These are phyloP conservation scores for Chelonus insularis DNA, from an alignment of 1,140 invertebrate species.

Conservation along the genomic window DNA sequence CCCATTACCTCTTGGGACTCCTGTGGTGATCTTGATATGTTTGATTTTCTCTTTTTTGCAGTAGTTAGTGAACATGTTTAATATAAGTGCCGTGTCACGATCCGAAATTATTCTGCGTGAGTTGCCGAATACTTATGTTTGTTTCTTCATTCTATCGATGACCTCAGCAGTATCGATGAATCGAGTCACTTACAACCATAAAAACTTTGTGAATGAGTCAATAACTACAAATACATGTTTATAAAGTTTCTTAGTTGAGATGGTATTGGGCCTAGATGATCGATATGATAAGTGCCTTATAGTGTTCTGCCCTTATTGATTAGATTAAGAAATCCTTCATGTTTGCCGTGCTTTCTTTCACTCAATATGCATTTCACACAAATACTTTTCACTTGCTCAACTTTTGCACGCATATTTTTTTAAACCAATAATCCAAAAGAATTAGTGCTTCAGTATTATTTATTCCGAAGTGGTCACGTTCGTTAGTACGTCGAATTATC, in stretches of 20 bases:
- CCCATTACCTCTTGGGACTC: constrained; percentile 25
- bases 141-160: constrained; percentile 24
- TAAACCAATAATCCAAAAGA: constrained; percentile 44
- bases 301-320: constrained; percentile 39
- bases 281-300: constrained; percentile 40
- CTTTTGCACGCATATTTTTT: constrained; percentile 35
- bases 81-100: constrained; percentile 26
- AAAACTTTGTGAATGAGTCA: constrained; percentile 39
- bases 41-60: constrained; percentile 24
- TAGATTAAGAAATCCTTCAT: constrained; percentile 46
- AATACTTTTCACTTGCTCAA: constrained; percentile 38
- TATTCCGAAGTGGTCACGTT: constrained; percentile 19
- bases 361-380: constrained; percentile 51
- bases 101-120: constrained; percentile 35
- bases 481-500: constrained; percentile 5
- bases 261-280: constrained; percentile 41
- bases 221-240: constrained; percentile 34
- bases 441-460: constrained; percentile 50
- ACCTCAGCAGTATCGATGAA: constrained; percentile 26
- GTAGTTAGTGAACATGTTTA: constrained; percentile 26
- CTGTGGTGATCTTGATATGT: constrained; percentile 19
- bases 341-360: constrained; percentile 49
- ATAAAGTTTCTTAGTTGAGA: constrained; percentile 27
- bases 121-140: constrained; percentile 41
- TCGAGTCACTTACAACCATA: constrained; percentile 31